A percentile compares a stretch with the other conserved stretches of the same genome.
Evolutionary conservation across 2,113 vertebrate species (phyloP).

Genomic region (Ictidomys tridecemlineatus): DNA sequence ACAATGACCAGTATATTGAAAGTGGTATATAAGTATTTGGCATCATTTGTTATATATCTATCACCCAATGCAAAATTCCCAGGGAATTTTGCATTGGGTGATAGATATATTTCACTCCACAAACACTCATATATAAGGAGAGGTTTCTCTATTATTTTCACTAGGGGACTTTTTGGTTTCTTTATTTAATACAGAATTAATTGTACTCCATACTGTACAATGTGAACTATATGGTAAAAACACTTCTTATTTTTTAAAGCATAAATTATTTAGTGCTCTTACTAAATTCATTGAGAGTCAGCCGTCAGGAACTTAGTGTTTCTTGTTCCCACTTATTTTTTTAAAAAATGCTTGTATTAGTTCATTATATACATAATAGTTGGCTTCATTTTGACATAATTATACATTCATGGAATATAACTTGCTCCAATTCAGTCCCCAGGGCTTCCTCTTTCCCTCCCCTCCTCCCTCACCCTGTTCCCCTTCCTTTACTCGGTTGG

Average conservation of each 20-base stretch:
- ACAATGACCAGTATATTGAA: background rate
- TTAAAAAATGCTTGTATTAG: no score
- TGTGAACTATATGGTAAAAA: constrained; percentile 54
- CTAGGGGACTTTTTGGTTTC: background rate
- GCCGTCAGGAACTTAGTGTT: constrained; percentile 84
- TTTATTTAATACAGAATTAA: no score
- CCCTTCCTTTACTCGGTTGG: no score
- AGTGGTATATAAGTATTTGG: background rate
- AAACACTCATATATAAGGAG: background rate
- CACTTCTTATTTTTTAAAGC: constrained; percentile 79
- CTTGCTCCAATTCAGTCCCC: no score
- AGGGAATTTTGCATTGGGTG: background rate
- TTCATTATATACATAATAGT: no score
- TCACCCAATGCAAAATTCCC: no score
- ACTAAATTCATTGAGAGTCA: constrained; percentile 81
- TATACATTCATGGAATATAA: no score
- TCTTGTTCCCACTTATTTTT: constrained; percentile 65
- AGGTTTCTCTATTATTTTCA: background rate
- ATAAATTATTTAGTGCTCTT: constrained; percentile 89
- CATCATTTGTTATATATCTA: no score
- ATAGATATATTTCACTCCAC: background rate
- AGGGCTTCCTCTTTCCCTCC: no score
- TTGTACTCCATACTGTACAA: constrained; percentile 25
- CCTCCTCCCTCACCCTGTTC: no score
- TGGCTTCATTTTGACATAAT: no score